Percentiles rank a stretch among this genome's conserved stretches.
Conservation (phyloP, 2,797 vertebrate species). For the Carcharodon carcharias region DNA sequence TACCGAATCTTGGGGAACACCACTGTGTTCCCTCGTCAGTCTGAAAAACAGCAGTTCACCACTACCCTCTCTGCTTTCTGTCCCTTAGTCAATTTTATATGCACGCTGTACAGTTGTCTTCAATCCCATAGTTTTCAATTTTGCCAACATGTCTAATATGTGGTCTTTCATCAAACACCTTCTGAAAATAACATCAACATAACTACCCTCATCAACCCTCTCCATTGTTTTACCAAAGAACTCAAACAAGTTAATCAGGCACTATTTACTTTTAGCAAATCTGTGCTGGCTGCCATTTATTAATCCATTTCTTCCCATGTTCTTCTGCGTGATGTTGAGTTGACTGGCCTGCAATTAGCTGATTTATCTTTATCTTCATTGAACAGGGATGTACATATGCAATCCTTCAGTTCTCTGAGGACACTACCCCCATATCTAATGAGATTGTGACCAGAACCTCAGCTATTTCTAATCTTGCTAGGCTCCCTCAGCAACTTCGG, state of each 20-base stretch:
- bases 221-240: neutral
- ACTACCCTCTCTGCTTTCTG: no score
- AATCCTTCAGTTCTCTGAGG: no score
- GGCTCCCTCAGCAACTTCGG: neutral
- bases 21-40: no score
- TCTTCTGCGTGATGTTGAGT: neutral
- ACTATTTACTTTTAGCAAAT: neutral
- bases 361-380: neutral
- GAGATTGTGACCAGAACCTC: neutral
- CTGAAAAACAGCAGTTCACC: no score
- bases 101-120: no score
- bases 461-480: neutral
- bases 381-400: neutral
- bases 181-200: neutral
- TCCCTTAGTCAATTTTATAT: no score
- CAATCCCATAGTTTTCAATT: neutral
- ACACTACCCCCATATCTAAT: neutral
- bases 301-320: no score
- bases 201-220: neutral
- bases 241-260: neutral
- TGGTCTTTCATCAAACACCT: neutral
- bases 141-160: neutral
- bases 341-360: neutral
- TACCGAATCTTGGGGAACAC: no score
- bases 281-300: neutral